Conservation (phyloP, 1,140 invertebrate species). For the Heliconius hewitsoni region DNA sequence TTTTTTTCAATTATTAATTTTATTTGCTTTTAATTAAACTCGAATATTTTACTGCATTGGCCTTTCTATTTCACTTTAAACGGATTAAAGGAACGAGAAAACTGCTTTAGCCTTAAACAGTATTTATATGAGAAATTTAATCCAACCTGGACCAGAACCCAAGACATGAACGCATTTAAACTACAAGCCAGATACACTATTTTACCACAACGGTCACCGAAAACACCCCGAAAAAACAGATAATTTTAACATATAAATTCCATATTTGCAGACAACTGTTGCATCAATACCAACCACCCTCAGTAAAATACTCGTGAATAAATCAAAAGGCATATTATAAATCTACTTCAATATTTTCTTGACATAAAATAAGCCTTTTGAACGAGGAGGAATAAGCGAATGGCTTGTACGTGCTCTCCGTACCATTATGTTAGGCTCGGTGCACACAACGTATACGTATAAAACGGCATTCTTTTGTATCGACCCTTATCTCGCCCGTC, state of each 20-base stretch:
- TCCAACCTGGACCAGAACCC: not conserved
- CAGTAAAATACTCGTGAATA: conserved; percentile 31
- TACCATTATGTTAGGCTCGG: conserved; percentile 46
- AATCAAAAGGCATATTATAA: conserved; percentile 48
- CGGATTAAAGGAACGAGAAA: not conserved
- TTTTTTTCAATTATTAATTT: conserved; percentile 16
- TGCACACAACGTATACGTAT: conserved; percentile 47
- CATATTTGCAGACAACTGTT: conserved; percentile 31
- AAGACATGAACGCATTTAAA: not conserved
- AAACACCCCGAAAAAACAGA: not conserved
- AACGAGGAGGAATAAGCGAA: conserved; percentile 47
- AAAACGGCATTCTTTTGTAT: conserved; percentile 49
- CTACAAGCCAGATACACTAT: not conserved
- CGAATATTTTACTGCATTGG: conserved; percentile 6
- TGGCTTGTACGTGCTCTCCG: conserved; percentile 49
- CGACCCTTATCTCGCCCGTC: conserved; percentile 52
- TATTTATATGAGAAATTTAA: not conserved
- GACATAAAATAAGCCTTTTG: conserved; percentile 47
- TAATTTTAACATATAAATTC: conserved; percentile 1
- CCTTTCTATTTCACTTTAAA: not conserved
- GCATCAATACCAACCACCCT: conserved; percentile 28
- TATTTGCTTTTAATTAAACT: conserved; percentile 14
- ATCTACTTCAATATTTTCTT: conserved; percentile 47
- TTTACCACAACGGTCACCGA: not conserved
- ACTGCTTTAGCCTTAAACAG: not conserved